Conservation (phyloP, 2,888 invertebrate genomes). For the Vesta saturnalis region DNA sequence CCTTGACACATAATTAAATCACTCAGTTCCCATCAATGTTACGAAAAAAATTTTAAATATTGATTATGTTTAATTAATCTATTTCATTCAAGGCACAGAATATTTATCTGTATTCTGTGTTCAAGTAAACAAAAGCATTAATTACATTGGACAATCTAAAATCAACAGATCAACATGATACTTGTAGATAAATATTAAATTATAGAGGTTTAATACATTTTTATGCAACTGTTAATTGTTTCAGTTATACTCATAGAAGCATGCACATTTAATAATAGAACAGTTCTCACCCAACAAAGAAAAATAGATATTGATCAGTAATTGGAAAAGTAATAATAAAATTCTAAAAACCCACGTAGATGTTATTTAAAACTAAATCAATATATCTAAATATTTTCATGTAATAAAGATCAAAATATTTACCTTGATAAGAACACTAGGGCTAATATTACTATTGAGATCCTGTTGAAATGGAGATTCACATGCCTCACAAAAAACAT, state of each 20-base stretch:
- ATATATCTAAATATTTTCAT: background rate
- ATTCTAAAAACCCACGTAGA: slow-evolving; percentile 28
- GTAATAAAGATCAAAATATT: slow-evolving; percentile 31
- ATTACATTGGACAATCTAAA: too few relatives aligned
- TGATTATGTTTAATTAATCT: too few relatives aligned
- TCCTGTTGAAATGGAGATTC: slow-evolving; percentile 68
- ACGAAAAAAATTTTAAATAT: too few relatives aligned
- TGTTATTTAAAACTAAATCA: slow-evolving; percentile 58
- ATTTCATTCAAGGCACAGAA: too few relatives aligned
- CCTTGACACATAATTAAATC: too few relatives aligned
- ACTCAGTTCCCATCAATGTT: too few relatives aligned
- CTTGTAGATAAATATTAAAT: too few relatives aligned
- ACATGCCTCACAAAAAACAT: slow-evolving; percentile 79
- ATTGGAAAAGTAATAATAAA: slow-evolving; percentile 5
- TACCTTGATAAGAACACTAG: slow-evolving; percentile 63
- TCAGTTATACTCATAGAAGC: background rate
- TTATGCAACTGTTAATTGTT: too few relatives aligned
- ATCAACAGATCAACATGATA: too few relatives aligned
- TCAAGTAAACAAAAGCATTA: too few relatives aligned
- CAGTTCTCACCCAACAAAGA: background rate
- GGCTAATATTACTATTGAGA: slow-evolving; percentile 59
- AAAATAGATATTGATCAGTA: background rate
- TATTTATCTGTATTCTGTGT: too few relatives aligned
- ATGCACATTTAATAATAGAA: background rate
- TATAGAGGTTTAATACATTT: too few relatives aligned